Base-by-base conservation (phyloP, 2,113 vertebrate genomes). In the Stigmatopora nigra region DNA sequence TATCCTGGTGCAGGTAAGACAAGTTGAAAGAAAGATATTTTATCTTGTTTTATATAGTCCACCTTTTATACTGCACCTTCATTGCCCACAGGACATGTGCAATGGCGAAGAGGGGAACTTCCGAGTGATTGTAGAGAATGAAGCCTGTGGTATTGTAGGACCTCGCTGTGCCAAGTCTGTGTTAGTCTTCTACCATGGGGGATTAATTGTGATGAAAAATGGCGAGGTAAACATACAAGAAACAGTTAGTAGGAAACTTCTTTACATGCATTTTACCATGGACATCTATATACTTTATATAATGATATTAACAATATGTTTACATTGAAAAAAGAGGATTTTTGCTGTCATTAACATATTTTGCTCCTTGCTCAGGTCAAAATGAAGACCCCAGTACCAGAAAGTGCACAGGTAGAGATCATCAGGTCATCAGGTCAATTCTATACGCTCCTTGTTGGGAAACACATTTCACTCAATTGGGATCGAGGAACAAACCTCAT, bases 1-100 rank as follows among this genome's bases (percentile, higher is more conserved):
- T 2, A 89, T 99, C 0, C 80, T 99, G 70, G 93, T 82, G 45
- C 94, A 99, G 94, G 97, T 99, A 86, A 91, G 90, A 64, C 0
- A 80, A 97, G 70, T 93, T 82, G 47, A 94, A 99, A 94, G 95
- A 98, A 85, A 91, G 89, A 62, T 31, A 10, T 41, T 41, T 44
- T 13, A 3, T 55, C 25, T 4, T 36, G 36, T 49, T 66, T 1
- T 20, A 48, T 49, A 57, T 9, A 64, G 4, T 49, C 16, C 7
- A 36, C 25, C 53, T 1, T 73, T 55, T 65, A 14, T 31, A 1
- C 11, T 36, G 25, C 25, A 31, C 25, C 25, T 57, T 64, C 3
- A 62, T 38, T 46, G 44, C 69, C 57, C 52, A 48, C 51, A 98
- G 97, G 96, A 98, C 82, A 90, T 90, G 79, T 99, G 96, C 71